Percentiles rank a stretch among this genome's conserved stretches.
phyloP scores from a whole-genome alignment of 2,113 vertebrate species.

The Piprites chloris region DNA sequence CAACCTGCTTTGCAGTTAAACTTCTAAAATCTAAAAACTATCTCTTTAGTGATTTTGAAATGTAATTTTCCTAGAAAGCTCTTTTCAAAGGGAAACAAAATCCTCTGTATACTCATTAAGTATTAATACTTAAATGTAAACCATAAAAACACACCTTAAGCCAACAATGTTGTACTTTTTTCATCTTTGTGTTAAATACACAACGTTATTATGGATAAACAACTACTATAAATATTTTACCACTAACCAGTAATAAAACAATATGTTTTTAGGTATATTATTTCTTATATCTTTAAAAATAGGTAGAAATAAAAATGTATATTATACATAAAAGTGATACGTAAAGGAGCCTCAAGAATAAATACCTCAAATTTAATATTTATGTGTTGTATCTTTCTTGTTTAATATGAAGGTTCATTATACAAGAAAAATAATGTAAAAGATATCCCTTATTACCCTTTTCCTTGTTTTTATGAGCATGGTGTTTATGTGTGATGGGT shows the following conservation, averaged over 20 bases:
- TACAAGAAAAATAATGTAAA: background rate
- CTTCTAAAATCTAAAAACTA: background rate
- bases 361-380: background rate
- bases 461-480: background rate
- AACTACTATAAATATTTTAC: constrained; percentile 25
- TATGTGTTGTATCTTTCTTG: background rate
- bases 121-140: constrained; percentile 50
- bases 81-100: constrained; percentile 6
- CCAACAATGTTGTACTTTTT: constrained; percentile 19
- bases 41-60: background rate
- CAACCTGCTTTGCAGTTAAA: background rate
- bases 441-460: background rate
- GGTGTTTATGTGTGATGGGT: background rate
- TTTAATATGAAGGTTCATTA: background rate
- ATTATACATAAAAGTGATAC: background rate
- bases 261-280: background rate
- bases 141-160: constrained; percentile 26
- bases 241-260: background rate
- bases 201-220: constrained; percentile 20
- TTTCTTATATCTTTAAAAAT: background rate
- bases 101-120: constrained; percentile 19
- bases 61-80: background rate
- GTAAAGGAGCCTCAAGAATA: background rate
- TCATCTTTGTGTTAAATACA: constrained; percentile 22
- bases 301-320: background rate